Conservation (phyloP, 1,140 invertebrate species). For the Drosophila kurseongensis region DNA sequence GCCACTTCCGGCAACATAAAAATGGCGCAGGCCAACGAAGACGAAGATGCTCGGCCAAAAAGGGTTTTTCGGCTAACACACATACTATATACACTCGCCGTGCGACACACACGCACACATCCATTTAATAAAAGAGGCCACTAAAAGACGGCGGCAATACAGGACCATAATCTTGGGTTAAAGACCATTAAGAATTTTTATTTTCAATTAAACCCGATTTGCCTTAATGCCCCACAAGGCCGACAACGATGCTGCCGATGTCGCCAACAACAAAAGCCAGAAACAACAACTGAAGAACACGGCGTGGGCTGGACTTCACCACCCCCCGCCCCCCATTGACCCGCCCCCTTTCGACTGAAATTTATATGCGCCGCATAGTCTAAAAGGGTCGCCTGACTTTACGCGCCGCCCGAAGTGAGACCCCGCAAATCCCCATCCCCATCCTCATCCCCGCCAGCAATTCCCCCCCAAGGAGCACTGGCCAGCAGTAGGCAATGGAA, state of each 20-base stretch:
- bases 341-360: constrained; percentile 37
- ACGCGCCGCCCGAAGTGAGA: constrained; percentile 56
- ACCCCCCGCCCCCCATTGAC: background rate
- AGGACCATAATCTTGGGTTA: constrained; percentile 81
- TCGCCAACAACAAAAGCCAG: constrained; percentile 58
- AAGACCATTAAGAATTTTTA: constrained; percentile 84
- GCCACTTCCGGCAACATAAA: constrained; percentile 82
- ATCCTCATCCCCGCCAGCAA: background rate
- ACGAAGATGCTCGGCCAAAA: constrained; percentile 51
- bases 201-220: constrained; percentile 84
- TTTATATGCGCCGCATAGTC: constrained; percentile 81
- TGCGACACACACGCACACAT: constrained; percentile 21
- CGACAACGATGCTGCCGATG: constrained; percentile 74
- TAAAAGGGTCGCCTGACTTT: constrained; percentile 80
- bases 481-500: constrained; percentile 26
- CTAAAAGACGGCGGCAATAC: constrained; percentile 79
- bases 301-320: constrained; percentile 40
- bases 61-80: constrained; percentile 56
- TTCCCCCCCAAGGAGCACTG: constrained; percentile 42
- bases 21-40: constrained; percentile 60
- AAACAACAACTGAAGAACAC: constrained; percentile 40
- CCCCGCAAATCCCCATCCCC: constrained; percentile 1
- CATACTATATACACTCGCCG: constrained; percentile 15
- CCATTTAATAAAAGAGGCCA: constrained; percentile 78
- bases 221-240: constrained; percentile 83